Evolutionary conservation across 2,113 vertebrate species (phyloP).

Genomic region (Tenrec ecaudatus): DNA sequence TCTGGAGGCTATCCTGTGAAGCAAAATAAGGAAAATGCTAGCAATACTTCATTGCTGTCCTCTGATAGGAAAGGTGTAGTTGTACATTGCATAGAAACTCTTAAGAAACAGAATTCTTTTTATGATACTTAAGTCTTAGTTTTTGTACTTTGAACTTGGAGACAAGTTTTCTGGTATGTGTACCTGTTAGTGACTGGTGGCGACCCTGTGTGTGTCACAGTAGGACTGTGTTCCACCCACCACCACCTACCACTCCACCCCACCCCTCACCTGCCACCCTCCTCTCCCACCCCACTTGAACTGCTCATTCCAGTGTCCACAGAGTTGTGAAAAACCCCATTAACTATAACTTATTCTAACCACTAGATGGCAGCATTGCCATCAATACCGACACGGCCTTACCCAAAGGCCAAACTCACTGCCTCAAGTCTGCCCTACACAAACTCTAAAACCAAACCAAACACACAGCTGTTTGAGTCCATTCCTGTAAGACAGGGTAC

Average conservation of each 20-base stretch:
- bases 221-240: background rate
- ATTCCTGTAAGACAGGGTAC: too few relatives aligned
- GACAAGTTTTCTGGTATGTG: background rate
- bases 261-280: too few relatives aligned
- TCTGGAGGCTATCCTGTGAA: background rate
- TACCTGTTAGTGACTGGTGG: background rate
- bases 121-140: background rate
- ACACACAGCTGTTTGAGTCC: too few relatives aligned
- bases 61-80: conserved; percentile 8
- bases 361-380: conserved; percentile 66
- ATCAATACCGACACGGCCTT: background rate
- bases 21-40: background rate
- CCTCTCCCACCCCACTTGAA: background rate
- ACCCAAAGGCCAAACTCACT: too few relatives aligned
- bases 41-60: background rate
- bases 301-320: too few relatives aligned
- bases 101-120: background rate
- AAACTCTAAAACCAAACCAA: too few relatives aligned
- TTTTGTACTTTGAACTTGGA: conserved; percentile 28
- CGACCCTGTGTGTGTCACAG: background rate
- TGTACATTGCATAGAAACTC: background rate
- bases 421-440: too few relatives aligned
- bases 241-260: too few relatives aligned
- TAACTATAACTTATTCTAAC: background rate
- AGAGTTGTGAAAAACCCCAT: fast-evolving